Percentiles rank a stretch among this genome's conserved stretches.
These are phyloP conservation scores for Dynastes tityus DNA, from an alignment of 2,888 invertebrate species.

Conservation along the genomic window DNA sequence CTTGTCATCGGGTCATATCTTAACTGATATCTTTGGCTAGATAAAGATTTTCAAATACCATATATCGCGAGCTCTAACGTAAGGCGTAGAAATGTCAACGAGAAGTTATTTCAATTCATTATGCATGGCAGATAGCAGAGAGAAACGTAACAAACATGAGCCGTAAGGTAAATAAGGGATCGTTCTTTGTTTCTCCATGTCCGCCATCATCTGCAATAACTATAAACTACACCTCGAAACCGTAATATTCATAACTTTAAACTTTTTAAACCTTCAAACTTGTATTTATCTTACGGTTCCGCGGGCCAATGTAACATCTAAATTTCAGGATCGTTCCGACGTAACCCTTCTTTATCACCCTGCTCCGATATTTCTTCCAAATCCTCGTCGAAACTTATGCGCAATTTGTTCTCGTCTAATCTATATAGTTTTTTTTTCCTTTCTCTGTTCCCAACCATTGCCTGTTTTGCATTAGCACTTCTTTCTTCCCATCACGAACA, in stretches of 20 bases:
- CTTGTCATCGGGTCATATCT: no score
- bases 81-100: conserved; percentile 19
- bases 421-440: conserved; percentile 38
- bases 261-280: conserved; percentile 66
- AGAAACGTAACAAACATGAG: conserved; percentile 35
- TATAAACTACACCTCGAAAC: conserved; percentile 44
- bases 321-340: conserved; percentile 66
- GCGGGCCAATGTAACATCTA: conserved; percentile 65
- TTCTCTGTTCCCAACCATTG: conserved; percentile 59
- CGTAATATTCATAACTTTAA: conserved; percentile 64
- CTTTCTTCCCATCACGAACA: conserved; percentile 8
- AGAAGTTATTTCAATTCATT: conserved; percentile 35
- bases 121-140: conserved; percentile 30
- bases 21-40: no score
- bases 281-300: conserved; percentile 63
- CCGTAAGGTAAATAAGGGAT: conserved; percentile 35
- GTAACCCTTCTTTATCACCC: conserved; percentile 69
- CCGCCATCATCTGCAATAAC: conserved; percentile 34
- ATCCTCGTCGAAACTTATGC: conserved; percentile 66
- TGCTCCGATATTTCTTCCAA: conserved; percentile 68
- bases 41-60: no score
- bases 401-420: conserved; percentile 63
- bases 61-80: background rate
- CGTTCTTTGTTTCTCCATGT: conserved; percentile 42
- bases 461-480: conserved; percentile 52